These are phyloP conservation scores for Macrobrachium nipponense DNA, from an alignment of 1,140 invertebrate genomes.

Conservation along the genomic window DNA sequence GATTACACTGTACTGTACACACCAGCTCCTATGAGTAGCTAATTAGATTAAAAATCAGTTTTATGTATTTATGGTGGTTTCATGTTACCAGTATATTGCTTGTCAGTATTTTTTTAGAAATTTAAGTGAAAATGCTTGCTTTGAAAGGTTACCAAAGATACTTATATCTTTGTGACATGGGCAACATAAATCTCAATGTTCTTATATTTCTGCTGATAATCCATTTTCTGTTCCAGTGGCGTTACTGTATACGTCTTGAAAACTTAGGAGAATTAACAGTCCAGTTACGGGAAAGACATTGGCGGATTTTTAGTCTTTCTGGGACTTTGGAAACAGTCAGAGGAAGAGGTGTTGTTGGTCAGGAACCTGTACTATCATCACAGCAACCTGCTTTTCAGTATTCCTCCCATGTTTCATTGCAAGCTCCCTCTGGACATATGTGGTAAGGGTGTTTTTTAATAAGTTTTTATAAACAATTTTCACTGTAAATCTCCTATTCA, in stretches of 20 bases:
- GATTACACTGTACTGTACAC: too few relatives aligned
- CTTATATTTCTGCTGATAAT: not conserved
- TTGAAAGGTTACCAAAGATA: too few relatives aligned
- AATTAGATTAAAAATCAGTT: too few relatives aligned
- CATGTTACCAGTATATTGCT: too few relatives aligned
- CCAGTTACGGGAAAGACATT: slow-evolving; percentile 93
- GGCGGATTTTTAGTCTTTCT: slow-evolving; percentile 95
- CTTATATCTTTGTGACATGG: not conserved
- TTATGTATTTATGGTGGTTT: too few relatives aligned
- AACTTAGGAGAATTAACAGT: slow-evolving; percentile 91
- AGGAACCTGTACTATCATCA: slow-evolving; percentile 91
- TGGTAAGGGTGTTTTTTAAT: slow-evolving; percentile 76
- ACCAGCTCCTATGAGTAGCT: too few relatives aligned
- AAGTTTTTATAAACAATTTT: not conserved
- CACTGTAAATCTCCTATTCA: too few relatives aligned
- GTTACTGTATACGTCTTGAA: slow-evolving; percentile 95
- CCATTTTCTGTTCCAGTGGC: slow-evolving; percentile 78
- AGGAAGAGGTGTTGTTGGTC: slow-evolving; percentile 93
- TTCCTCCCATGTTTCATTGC: slow-evolving; percentile 94
- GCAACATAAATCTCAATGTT: not conserved
- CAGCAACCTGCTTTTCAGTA: slow-evolving; percentile 95
- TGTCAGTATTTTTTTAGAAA: too few relatives aligned
- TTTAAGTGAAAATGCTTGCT: too few relatives aligned
- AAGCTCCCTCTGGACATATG: slow-evolving; percentile 98
- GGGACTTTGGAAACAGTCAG: slow-evolving; percentile 95